phyloP scores from a whole-genome alignment of 2,888 invertebrate species.

The Gastrophysa polygoni region DNA sequence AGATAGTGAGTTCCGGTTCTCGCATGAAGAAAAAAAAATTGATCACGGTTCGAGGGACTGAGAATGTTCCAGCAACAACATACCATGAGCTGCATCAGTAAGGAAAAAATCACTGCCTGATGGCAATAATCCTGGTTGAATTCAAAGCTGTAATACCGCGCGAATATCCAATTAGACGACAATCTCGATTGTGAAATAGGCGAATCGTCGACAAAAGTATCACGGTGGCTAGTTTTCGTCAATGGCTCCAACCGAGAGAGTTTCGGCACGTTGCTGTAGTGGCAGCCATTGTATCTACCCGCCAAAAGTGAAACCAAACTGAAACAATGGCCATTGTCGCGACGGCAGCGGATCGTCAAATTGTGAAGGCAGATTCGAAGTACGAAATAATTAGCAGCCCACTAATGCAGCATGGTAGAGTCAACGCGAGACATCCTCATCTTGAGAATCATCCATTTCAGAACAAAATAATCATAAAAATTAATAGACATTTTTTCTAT shows the following conservation, averaged over 20 bases:
- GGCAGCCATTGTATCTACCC: constrained; percentile 32
- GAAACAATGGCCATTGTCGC: constrained; percentile 41
- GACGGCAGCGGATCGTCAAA: constrained; percentile 44
- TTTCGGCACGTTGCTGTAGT: constrained; percentile 9
- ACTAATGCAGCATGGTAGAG: not conserved
- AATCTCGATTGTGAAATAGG: constrained; percentile 22
- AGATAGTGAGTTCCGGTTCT: too few species aligned
- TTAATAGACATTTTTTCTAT: too few species aligned
- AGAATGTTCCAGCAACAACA: too few species aligned
- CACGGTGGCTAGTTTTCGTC: constrained; percentile 37
- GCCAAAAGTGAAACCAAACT: constrained; percentile 36
- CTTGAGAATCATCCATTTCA: too few species aligned
- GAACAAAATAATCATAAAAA: too few species aligned
- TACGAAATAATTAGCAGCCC: constrained; percentile 45
- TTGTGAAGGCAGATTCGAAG: constrained; percentile 42
- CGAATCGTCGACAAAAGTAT: constrained; percentile 28
- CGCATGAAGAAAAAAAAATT: too few species aligned
- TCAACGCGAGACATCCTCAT: too few species aligned
- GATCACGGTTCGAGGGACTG: too few species aligned
- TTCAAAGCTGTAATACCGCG: too few species aligned
- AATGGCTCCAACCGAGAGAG: constrained; percentile 30
- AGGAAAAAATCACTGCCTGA: too few species aligned
- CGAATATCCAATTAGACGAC: constrained; percentile 27
- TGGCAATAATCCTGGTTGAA: too few species aligned
- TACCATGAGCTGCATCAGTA: too few species aligned